Evolutionary conservation across 2,797 vertebrate genomes (phyloP), one percentile per base, ranked within the genome.

Genomic region (Gouania willdenowi): DNA sequence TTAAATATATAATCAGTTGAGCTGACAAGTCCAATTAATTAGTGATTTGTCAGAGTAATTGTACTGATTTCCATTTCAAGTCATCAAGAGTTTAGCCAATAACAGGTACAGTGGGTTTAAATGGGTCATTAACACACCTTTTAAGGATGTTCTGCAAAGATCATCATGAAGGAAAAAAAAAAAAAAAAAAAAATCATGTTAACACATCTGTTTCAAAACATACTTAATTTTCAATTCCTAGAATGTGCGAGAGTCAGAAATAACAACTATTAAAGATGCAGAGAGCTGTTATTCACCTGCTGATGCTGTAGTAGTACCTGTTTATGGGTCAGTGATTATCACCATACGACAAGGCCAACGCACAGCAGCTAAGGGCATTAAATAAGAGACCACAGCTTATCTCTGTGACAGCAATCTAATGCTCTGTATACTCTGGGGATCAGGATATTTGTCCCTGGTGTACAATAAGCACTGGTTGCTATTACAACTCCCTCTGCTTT

Each of bases 391-490:
- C 28, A 33, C 13, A 46, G 34, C 41, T 57, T 51, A 57, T 53
- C 41, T 48, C 25, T 60, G 41, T 54, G 32, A 65, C 58, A 60
- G 43, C 42, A 70, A 50, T 66, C 59, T 52, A 63, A 58, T 30
- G 18, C 49, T 61, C 40, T 50, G 35, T 57, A 40, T 62, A 68
- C 62, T 53, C 43, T 22, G 9, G 36, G 44, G 53, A 65, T 75
- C 20, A 44, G 42, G 22, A 25, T 58, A 56, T 70, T 70, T 72
- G 57, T 63, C 41, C 54, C 60, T 26, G 28, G 64, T 66, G 65
- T 23, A 44, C 40, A 52, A 20, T 39, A 47, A 51, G 70, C 33
- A 37, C 30, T 38, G 20, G 29, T 26, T 42, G 50, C 26, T 42
- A 35, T 60, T 52, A 53, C 20, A 38, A 66, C 37, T 38, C 16